Percentiles rank a stretch among this genome's conserved stretches.
Conservation (phyloP, 2,888 invertebrate species). For the Limnephilus marmoratus region DNA sequence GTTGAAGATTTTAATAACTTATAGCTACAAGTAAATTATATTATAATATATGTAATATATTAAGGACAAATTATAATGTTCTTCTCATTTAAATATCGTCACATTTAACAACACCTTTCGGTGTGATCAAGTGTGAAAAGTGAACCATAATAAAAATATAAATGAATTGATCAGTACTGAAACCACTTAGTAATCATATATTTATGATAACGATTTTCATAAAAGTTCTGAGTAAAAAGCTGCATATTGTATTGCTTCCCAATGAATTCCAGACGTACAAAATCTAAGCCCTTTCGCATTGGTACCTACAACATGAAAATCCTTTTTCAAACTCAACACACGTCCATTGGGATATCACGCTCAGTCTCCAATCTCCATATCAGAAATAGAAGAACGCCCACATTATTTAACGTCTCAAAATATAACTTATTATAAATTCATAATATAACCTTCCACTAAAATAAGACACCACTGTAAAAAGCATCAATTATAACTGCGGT, state of each 20-base stretch:
- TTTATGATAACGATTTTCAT: background rate
- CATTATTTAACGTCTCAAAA: no score
- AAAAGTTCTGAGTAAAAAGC: background rate
- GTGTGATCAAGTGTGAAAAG: background rate
- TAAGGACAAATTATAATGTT: background rate
- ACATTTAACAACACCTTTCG: background rate
- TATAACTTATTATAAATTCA: no score
- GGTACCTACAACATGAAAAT: background rate
- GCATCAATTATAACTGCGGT: background rate
- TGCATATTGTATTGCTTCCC: background rate
- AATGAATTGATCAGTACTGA: background rate
- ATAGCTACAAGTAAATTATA: no score
- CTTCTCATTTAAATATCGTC: background rate
- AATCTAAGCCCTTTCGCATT: background rate
- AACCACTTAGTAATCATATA: background rate
- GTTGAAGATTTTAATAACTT: no score
- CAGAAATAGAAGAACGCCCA: background rate
- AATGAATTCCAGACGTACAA: background rate
- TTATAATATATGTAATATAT: no score
- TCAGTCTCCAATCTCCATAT: no score
- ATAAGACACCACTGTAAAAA: background rate
- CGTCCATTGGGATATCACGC: background rate
- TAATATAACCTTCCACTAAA: background rate
- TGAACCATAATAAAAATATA: background rate
- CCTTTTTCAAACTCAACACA: background rate